Evolutionary conservation across 1,140 invertebrate genomes (phyloP), one percentile per base, ranked within the genome.

Genomic region (Dendrolimus punctatus): DNA sequence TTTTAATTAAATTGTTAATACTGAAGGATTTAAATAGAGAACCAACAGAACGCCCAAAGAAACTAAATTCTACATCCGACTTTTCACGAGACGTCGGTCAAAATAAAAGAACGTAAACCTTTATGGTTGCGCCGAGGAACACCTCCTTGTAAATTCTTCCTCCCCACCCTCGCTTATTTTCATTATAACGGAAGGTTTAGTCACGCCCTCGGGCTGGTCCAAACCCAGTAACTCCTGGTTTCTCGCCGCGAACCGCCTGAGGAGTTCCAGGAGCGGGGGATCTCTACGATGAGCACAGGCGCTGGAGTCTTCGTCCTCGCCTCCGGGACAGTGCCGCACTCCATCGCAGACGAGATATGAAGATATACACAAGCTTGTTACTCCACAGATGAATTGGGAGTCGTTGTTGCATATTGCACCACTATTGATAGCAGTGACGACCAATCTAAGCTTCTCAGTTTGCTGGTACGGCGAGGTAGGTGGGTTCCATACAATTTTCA

Each of bases 291-390:
- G 74, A 4, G 76, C 57, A 51, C 82, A 85, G 6, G 80, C 80
- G 48, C 49, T 60, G 0, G 66, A 41, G 41, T 83, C 82, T 50
- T 85, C 82, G 45, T 85, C 82, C 55, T 89, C 90, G 42, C 89
- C 89, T 0, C 89, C 87, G 0, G 90, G 90, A 59, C 91, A 91
- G 63, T 91, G 89, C 4, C 82, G 71, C 5, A 90, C 86, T 8
- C 90, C 90, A 58, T 91, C 90, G 62, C 90, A 91, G 6, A 90
- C 82, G 47, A 91, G 76, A 59, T 90, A 87, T 49, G 89, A 88
- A 4, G 90, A 89, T 55, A 91, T 87, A 71, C 91, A 91, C 7
- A 91, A 70, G 46, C 71, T 68, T 8, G 77, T 79, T 45, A 61
- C 49, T 0, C 82, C 80, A 53, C 82, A 85, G n/a, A 66, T 63